Conservation (phyloP, 2,113 vertebrate genomes). For the Sorex fumeus region DNA sequence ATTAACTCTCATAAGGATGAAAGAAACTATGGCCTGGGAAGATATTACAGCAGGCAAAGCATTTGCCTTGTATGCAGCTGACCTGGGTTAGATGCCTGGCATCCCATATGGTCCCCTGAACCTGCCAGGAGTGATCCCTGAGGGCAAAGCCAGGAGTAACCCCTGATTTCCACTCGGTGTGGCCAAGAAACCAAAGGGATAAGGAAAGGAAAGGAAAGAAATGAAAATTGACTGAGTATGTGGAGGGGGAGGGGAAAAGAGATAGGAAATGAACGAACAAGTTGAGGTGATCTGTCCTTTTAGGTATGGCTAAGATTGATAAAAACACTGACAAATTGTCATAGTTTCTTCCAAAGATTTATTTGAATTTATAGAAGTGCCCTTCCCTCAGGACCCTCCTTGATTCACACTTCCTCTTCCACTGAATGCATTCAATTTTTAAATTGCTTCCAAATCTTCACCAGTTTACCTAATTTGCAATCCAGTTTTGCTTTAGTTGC, state of each 20-base stretch:
- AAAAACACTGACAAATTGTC: not conserved
- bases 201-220: too few species aligned
- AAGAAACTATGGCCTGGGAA: not conserved
- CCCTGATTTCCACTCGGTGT: not conserved
- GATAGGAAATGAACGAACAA: not conserved
- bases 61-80: too few species aligned
- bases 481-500: slow-evolving; percentile 29
- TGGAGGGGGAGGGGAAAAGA: not conserved
- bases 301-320: slow-evolving; percentile 1
- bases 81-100: too few species aligned
- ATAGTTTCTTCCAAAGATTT: not conserved
- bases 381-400: not conserved
- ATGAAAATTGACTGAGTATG: too few species aligned
- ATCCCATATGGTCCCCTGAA: too few species aligned
- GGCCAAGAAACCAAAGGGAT: too few species aligned
- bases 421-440: not conserved
- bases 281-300: not conserved
- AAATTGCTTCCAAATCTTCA: not conserved
- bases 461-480: not conserved
- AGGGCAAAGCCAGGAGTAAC: too few species aligned
- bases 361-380: slow-evolving; percentile 1
- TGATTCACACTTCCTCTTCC: not conserved
- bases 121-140: too few species aligned
- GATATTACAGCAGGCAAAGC: too few species aligned
- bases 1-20: not conserved